A percentile compares a stretch with the other conserved stretches of the same genome.
Conservation (phyloP, 35 echinoderm and acorn worm genomes). For the Diadema setosum region DNA sequence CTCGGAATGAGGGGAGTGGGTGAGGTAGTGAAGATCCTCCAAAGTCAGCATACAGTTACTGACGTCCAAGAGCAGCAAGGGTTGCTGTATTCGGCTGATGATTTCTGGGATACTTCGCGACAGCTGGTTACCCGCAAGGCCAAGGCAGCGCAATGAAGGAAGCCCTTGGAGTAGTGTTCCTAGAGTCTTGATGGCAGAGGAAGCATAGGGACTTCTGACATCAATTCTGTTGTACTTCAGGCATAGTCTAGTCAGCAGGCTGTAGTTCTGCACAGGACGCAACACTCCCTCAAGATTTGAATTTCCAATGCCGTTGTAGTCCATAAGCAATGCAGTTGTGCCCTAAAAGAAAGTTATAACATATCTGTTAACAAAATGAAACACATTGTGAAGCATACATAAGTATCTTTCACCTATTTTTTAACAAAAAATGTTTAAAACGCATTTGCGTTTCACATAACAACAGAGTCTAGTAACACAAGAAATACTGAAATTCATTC, state of each 20-base stretch:
- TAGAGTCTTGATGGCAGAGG: neutral
- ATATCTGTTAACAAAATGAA: neutral
- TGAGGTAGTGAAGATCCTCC: neutral
- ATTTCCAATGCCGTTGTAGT: neutral
- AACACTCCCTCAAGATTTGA: neutral
- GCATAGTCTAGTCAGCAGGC: neutral
- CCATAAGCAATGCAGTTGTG: neutral
- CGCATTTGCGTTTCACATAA: neutral
- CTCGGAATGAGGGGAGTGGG: neutral
- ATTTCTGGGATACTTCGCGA: too few species aligned
- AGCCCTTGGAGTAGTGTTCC: neutral
- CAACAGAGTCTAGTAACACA: neutral
- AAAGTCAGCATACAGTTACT: neutral
- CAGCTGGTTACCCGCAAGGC: too few species aligned
- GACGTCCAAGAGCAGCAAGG: too few species aligned
- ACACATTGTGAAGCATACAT: neutral
- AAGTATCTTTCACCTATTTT: neutral
- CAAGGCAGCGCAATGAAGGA: too few species aligned
- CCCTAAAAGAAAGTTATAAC: neutral
- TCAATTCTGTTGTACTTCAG: neutral
- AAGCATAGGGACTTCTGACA: neutral
- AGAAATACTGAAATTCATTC: neutral
- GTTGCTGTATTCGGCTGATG: too few species aligned
- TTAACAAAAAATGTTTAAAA: neutral
- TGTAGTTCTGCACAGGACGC: neutral